A percentile compares a stretch with the other conserved stretches of the same genome.
These are phyloP conservation scores for Cyprinodon tularosa DNA, from an alignment of 2,113 vertebrate genomes.

Conservation along the genomic window DNA sequence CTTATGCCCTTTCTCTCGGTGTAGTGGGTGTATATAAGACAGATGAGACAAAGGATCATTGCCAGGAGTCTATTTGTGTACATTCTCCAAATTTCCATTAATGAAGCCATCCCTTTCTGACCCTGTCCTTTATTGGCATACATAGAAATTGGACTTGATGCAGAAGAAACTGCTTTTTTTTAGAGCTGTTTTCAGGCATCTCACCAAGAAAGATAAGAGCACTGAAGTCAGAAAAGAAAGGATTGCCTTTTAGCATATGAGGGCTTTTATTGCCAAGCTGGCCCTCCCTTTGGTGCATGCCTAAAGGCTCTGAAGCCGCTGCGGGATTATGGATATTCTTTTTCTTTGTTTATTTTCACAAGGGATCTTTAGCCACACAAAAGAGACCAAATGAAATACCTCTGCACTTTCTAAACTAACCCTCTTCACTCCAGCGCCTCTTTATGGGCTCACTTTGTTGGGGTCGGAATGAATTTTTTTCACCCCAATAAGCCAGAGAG, in stretches of 20 bases:
- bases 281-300: slow-evolving; percentile 45
- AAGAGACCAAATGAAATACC: slow-evolving; percentile 68
- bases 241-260: slow-evolving; percentile 35
- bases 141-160: slow-evolving; percentile 16
- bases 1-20: slow-evolving; percentile 58
- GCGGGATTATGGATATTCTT: slow-evolving; percentile 57
- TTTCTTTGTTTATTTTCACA: slow-evolving; percentile 75
- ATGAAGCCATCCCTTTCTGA: slow-evolving; percentile 10
- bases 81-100: slow-evolving; percentile 25
- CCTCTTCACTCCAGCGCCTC: slow-evolving; percentile 56
- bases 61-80: slow-evolving; percentile 38
- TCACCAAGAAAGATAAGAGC: slow-evolving; percentile 54
- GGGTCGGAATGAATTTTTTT: slow-evolving; percentile 29
- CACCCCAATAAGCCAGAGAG: slow-evolving; percentile 67
- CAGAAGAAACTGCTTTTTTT: slow-evolving; percentile 26
- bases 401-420: slow-evolving; percentile 54
- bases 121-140: slow-evolving; percentile 23
- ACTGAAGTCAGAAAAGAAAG: slow-evolving; percentile 53
- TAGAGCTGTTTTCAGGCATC: slow-evolving; percentile 28
- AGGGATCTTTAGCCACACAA: slow-evolving; percentile 65
- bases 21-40: slow-evolving; percentile 21
- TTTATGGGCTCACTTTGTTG: slow-evolving; percentile 60
- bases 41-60: slow-evolving; percentile 53
- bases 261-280: slow-evolving; percentile 50
- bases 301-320: slow-evolving; percentile 65